Evolutionary conservation across 2,797 vertebrate genomes (phyloP).

Genomic region (Fringilla coelebs): DNA sequence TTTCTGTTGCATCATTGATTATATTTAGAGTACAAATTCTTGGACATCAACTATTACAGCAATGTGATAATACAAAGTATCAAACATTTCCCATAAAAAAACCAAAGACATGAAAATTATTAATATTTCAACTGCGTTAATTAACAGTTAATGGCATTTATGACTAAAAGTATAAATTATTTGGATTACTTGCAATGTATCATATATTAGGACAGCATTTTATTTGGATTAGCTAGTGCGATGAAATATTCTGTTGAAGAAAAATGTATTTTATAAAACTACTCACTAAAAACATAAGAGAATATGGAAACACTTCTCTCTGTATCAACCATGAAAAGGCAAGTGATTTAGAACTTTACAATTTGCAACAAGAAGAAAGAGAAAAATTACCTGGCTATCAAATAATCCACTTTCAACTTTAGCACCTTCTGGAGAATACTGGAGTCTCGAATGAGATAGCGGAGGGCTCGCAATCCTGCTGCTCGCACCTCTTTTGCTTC

Average conservation of each 20-base stretch:
- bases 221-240: not conserved
- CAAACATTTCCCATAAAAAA: not conserved
- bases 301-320: not conserved
- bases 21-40: not conserved
- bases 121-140: not conserved
- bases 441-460: conserved; percentile 95
- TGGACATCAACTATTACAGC: not conserved
- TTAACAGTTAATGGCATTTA: not conserved
- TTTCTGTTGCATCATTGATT: not conserved
- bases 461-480: conserved; percentile 92
- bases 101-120: not conserved
- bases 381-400: conserved; percentile 90
- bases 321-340: not conserved
- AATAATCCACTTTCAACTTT: conserved; percentile 95
- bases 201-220: not conserved
- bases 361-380: not conserved
- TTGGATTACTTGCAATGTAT: not conserved
- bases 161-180: not conserved
- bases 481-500: conserved; percentile 99
- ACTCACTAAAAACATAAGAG: not conserved
- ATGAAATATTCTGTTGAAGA: not conserved
- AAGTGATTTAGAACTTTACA: not conserved
- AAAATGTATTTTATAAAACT: not conserved
- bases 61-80: not conserved
- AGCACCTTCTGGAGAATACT: conserved; percentile 94